phyloP scores from a whole-genome alignment of 1,140 invertebrate genomes.

The Acromyrmex echinatior region DNA sequence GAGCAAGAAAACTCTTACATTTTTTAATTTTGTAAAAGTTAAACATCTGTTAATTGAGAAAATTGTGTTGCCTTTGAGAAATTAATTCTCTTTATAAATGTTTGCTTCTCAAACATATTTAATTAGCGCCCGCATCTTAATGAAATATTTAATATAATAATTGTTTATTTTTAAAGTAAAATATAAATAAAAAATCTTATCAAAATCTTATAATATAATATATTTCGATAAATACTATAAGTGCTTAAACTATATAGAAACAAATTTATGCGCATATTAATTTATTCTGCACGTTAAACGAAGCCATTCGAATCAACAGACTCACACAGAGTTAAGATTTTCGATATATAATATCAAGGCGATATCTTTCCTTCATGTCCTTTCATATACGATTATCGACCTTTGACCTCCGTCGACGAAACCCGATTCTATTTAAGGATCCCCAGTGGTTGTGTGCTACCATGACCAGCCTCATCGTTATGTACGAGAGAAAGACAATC shows the following conservation, averaged over 20 bases:
- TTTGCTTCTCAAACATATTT: not conserved
- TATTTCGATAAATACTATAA: not conserved
- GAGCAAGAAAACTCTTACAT: not conserved
- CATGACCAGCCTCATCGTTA: not conserved
- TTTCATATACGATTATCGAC: conserved; percentile 71
- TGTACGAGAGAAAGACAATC: conserved; percentile 26
- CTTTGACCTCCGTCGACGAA: conserved; percentile 64
- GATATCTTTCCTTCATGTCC: conserved; percentile 70
- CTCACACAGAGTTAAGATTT: not conserved
- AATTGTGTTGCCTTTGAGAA: not conserved
- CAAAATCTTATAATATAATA: not conserved
- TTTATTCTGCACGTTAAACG: not conserved
- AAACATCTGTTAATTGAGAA: not conserved
- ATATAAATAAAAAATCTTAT: not conserved
- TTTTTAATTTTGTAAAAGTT: not conserved
- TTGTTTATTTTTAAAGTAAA: conserved; percentile 5
- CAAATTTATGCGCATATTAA: not conserved
- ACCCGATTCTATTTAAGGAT: conserved; percentile 74
- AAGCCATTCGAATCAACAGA: not conserved
- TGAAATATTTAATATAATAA: not conserved
- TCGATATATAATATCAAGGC: conserved; percentile 35
- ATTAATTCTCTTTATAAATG: not conserved
- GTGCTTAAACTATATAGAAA: not conserved
- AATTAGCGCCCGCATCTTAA: not conserved
- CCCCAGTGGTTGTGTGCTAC: not conserved